phyloP scores from a whole-genome alignment of 2,113 vertebrate species.

The Ictalurus furcatus region DNA sequence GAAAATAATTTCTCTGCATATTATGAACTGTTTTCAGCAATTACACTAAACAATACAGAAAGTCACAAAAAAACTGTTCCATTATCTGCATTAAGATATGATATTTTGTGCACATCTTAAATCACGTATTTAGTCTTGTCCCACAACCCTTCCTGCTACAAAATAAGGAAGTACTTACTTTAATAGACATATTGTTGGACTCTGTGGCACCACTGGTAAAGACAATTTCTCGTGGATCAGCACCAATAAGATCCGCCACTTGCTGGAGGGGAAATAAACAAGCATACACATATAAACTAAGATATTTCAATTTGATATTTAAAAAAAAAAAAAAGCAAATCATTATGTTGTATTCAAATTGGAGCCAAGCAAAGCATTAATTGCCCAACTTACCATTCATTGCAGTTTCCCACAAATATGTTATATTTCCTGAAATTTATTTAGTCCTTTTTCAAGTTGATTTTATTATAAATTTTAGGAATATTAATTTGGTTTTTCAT shows the following conservation, averaged over 20 bases:
- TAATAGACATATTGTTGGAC: constrained; percentile 96
- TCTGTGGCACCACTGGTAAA: constrained; percentile 98
- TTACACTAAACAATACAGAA: neutral
- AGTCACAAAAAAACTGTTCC: neutral
- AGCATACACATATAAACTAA: neutral
- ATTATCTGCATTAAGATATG: neutral
- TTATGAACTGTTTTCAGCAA: neutral
- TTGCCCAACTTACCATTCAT: neutral
- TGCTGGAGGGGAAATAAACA: constrained; percentile 76
- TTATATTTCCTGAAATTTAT: neutral
- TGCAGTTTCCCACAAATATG: neutral
- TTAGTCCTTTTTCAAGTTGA: neutral
- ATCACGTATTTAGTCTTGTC: neutral
- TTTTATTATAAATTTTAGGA: no score
- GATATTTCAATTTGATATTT: neutral
- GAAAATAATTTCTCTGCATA: neutral
- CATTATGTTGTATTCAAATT: neutral
- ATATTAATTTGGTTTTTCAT: no score
- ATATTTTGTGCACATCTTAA: constrained; percentile 18
- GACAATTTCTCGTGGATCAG: constrained; percentile 92
- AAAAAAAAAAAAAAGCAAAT: neutral
- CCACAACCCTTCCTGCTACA: neutral
- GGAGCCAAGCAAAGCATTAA: neutral
- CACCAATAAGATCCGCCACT: constrained; percentile 89
- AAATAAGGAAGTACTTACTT: constrained; percentile 73